Evolutionary conservation across 2,113 vertebrate genomes (phyloP), one percentile per base, ranked within the genome.

Genomic region (Dryoscopus gambensis): DNA sequence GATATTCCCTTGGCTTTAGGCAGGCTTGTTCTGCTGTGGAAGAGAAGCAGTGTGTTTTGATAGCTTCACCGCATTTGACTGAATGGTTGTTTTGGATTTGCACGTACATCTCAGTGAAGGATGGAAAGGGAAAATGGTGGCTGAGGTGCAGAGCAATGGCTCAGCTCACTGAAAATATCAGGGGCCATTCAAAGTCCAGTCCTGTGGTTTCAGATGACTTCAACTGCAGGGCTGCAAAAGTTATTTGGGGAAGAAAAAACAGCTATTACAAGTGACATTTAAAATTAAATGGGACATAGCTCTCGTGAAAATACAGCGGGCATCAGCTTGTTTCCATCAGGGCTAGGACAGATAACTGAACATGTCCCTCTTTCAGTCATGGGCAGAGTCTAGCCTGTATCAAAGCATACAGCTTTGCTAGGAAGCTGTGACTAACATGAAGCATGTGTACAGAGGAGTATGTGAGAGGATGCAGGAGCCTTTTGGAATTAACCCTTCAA

Each of bases 261-360:
- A 71, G 86, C 90, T 94, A 62, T 84, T 94, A 73, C 65, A 77
- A 91, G 90, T 83, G 82, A 88, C 87, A 78, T 88, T 88, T 76
- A 84, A 84, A 94, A 92, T 84, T 64, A 68, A 60, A 84, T 86
- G 85, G 76, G 85, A 84, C n/a, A 67, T 27, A 80, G 71, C n/a
- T 81, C 46, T 78, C 0, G 0, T 88, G 73, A 90, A 95, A 95
- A 70, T 81, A 91, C 64, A 75, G 68, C 68, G 47, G 35, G 47
- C 35, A 78, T 90, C 75, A 74, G n/a, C 82, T 84, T 86, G 82
- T 83, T 91, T 75, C 82, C 18, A 21, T 67, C 30, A 64, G 42
- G 44, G 30, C 1, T 3, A 55, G 73, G 75, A 55, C 33, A 60
- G 76, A 70, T 81, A 86, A 52, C 64, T 6, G 31, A 90, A 42